These are phyloP conservation scores for Leucoptera coffeella DNA, from an alignment of 2,888 invertebrate species.

Conservation along the genomic window DNA sequence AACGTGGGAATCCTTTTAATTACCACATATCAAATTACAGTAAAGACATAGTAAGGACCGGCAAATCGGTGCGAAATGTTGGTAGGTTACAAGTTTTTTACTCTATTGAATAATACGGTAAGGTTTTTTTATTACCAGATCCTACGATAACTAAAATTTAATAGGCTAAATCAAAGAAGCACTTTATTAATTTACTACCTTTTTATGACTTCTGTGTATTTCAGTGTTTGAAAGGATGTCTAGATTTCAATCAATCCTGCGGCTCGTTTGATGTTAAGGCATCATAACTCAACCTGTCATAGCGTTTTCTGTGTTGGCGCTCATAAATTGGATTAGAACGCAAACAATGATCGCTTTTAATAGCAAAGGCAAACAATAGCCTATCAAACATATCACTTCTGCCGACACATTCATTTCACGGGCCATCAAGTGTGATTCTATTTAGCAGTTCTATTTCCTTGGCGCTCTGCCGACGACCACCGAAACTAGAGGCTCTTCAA, in stretches of 20 bases:
- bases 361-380: slow-evolving; percentile 18
- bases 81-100: slow-evolving; percentile 1
- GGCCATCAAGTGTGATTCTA: slow-evolving; percentile 22
- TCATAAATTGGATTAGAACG: neutral
- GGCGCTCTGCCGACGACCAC: slow-evolving; percentile 11
- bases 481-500: slow-evolving; percentile 10
- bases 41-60: too few species aligned
- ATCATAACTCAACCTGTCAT: neutral
- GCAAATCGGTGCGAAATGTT: too few species aligned
- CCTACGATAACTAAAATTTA: too few species aligned
- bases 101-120: too few species aligned
- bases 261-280: too few species aligned
- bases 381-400: slow-evolving; percentile 20
- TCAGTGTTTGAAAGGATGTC: too few species aligned
- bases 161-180: too few species aligned
- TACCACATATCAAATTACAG: slow-evolving; percentile 14
- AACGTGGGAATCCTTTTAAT: slow-evolving; percentile 42
- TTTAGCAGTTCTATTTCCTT: slow-evolving; percentile 35
- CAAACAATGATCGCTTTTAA: neutral
- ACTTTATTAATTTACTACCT: too few species aligned
- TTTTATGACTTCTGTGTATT: neutral
- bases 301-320: too few species aligned
- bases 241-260: too few species aligned
- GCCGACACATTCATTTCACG: slow-evolving; percentile 27
- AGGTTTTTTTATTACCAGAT: too few species aligned